Conservation (phyloP, 2,797 vertebrate species). For the Acropternis orthonyx region DNA sequence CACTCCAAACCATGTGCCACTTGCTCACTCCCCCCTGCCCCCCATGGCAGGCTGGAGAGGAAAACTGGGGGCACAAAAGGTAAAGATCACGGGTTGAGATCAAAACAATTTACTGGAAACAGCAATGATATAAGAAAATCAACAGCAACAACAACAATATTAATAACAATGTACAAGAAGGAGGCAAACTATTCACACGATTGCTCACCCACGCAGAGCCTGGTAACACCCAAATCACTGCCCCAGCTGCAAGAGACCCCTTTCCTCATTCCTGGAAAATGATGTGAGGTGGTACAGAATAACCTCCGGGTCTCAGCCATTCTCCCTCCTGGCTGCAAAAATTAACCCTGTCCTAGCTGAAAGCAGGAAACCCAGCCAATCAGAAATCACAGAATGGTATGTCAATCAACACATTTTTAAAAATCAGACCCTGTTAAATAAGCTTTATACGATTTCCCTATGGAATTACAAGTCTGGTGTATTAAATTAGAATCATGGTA, state of each 20-base stretch:
- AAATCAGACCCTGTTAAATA: not conserved
- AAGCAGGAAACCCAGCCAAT: not conserved
- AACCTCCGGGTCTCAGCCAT: not conserved
- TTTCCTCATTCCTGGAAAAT: not conserved
- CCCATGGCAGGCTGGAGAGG: not conserved
- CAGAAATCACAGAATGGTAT: not conserved
- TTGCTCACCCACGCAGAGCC: not conserved
- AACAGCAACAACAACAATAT: not conserved
- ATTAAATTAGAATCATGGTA: not conserved
- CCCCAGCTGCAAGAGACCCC: not conserved
- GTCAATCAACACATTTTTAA: not conserved
- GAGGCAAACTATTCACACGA: not conserved
- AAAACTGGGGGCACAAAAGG: not conserved
- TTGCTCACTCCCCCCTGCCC: too few species aligned
- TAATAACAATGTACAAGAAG: not conserved
- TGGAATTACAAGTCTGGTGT: not conserved
- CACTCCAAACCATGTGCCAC: not conserved
- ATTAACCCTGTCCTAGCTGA: not conserved
- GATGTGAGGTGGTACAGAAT: not conserved
- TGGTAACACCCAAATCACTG: not conserved
- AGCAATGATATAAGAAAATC: not conserved
- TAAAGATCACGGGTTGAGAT: not conserved
- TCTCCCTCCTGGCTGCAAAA: not conserved
- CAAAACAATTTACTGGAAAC: not conserved
- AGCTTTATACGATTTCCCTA: not conserved